Evolutionary conservation across 2,113 vertebrate species (phyloP).

Genomic region (Paramisgurnus dabryanus): DNA sequence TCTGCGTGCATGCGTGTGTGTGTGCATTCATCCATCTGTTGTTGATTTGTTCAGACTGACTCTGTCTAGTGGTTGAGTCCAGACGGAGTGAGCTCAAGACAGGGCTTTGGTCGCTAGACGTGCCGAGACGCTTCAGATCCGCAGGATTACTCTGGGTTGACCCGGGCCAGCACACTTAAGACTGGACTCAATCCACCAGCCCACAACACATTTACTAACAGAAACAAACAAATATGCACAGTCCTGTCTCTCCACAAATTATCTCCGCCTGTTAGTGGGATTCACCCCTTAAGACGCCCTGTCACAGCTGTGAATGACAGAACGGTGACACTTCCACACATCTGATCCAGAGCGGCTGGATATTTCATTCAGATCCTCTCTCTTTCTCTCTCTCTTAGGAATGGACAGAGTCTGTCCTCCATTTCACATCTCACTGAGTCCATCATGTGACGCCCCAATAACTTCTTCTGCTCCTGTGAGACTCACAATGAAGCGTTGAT

Average conservation of each 20-base stretch:
- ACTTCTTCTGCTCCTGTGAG: slow-evolving; percentile 43
- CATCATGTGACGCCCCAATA: slow-evolving; percentile 51
- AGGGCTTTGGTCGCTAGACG: neutral
- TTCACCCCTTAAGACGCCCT: too few relatives aligned
- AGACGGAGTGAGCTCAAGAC: slow-evolving; percentile 25
- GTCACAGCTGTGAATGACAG: neutral
- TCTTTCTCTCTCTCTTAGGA: slow-evolving; percentile 46
- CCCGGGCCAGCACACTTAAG: neutral
- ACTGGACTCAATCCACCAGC: neutral
- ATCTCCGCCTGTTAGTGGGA: too few relatives aligned
- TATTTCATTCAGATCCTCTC: slow-evolving; percentile 48
- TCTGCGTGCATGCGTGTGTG: slow-evolving; percentile 30
- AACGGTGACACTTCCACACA: slow-evolving; percentile 5
- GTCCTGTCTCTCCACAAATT: too few relatives aligned
- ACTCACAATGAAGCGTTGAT: neutral
- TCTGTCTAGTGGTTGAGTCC: slow-evolving; percentile 7
- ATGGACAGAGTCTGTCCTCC: slow-evolving; percentile 54
- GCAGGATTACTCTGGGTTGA: slow-evolving; percentile 3
- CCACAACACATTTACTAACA: neutral
- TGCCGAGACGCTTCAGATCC: slow-evolving; percentile 3
- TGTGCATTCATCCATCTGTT: slow-evolving; percentile 51
- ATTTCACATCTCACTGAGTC: slow-evolving; percentile 57
- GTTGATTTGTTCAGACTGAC: slow-evolving; percentile 33
- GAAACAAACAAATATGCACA: too few relatives aligned
- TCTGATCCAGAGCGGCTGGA: slow-evolving; percentile 38